phyloP scores from a whole-genome alignment of 2,888 invertebrate species.

The Alloscopus bannaensis region DNA sequence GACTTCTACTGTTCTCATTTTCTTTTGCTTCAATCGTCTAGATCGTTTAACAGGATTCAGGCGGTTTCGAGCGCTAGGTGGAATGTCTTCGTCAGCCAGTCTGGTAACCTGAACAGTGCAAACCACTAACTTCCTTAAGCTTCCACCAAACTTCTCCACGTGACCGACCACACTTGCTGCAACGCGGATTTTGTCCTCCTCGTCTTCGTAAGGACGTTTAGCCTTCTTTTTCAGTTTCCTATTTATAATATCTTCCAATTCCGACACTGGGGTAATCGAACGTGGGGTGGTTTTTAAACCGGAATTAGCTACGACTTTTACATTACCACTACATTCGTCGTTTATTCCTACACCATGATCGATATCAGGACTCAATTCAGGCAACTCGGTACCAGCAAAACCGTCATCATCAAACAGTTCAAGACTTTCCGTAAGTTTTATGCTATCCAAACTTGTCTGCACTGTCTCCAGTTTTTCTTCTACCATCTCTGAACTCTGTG shows the following conservation, averaged over 20 bases:
- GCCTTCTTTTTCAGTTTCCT: conserved; percentile 11
- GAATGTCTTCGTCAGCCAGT: background rate
- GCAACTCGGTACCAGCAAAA: too few species aligned
- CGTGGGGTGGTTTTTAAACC: too few species aligned
- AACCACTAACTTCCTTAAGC: background rate
- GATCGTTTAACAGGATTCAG: conserved; percentile 36
- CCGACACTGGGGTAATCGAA: conserved; percentile 20
- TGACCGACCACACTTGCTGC: conserved; percentile 25
- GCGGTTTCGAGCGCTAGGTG: background rate
- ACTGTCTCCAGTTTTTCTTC: background rate
- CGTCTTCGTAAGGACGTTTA: conserved; percentile 30
- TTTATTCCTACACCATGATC: too few species aligned
- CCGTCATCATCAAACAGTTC: too few species aligned
- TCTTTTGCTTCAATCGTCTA: conserved; percentile 24
- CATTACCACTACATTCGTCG: conserved; percentile 3
- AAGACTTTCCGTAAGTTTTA: too few species aligned
- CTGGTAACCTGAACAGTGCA: background rate
- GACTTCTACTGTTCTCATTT: background rate
- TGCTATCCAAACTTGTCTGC: background rate
- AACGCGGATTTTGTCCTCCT: conserved; percentile 32
- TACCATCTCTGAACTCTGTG: background rate
- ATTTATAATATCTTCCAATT: conserved; percentile 29
- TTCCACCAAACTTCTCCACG: background rate
- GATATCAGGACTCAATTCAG: background rate
- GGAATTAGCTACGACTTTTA: background rate